Conservation (phyloP, 2,888 invertebrate genomes). For the Mythimna pallens region DNA sequence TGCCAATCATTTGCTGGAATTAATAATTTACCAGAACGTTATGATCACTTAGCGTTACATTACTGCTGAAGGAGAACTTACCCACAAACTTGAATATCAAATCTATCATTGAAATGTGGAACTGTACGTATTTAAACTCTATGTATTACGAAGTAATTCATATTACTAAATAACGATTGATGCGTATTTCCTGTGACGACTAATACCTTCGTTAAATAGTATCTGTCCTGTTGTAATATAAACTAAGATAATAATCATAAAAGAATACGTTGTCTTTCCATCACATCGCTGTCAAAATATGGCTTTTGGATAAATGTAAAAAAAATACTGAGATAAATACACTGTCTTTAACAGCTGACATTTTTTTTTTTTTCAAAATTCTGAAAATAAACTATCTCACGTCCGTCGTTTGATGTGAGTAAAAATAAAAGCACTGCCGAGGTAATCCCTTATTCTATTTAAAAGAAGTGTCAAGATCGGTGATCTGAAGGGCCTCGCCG, state of each 20-base stretch:
- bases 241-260: background rate
- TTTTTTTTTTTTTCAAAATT: background rate
- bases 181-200: background rate
- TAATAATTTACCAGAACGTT: background rate
- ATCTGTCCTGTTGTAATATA: background rate
- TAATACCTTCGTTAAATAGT: background rate
- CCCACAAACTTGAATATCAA: background rate
- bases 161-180: background rate
- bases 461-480: slow-evolving; percentile 31
- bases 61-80: background rate
- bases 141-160: background rate
- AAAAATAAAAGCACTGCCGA: slow-evolving; percentile 11
- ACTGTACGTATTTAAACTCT: background rate
- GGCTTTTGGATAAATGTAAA: background rate
- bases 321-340: slow-evolving; percentile 1
- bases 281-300: background rate
- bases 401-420: slow-evolving; percentile 13
- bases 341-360: background rate
- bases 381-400: background rate
- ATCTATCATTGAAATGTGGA: background rate
- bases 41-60: background rate
- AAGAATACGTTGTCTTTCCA: background rate
- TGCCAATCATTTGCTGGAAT: background rate
- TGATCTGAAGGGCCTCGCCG: slow-evolving; percentile 23
- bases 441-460: slow-evolving; percentile 10